Evolutionary conservation across 2,888 invertebrate genomes (phyloP).

Genomic region (Tineola bisselliella): DNA sequence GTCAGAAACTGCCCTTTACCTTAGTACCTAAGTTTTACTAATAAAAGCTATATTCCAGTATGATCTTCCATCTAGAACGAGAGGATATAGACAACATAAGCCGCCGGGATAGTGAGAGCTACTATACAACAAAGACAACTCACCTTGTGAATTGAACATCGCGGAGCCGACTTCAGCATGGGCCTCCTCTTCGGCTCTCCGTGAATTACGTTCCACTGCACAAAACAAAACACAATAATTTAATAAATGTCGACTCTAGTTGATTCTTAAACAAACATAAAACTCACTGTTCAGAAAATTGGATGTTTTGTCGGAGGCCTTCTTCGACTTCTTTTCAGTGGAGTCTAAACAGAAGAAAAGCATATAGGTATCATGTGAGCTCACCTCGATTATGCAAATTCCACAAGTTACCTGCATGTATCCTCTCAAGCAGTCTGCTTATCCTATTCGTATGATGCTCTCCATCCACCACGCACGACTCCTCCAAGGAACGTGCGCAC

Average conservation of each 20-base stretch:
- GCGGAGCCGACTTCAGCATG: slow-evolving; percentile 29
- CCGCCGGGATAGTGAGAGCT: too few species aligned
- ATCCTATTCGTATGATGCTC: slow-evolving; percentile 76
- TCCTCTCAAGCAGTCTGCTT: slow-evolving; percentile 78
- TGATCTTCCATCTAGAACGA: too few species aligned
- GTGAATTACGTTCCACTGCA: slow-evolving; percentile 50
- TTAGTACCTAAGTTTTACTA: too few species aligned
- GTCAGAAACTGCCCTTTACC: too few species aligned
- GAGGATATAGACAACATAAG: too few species aligned
- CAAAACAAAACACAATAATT: slow-evolving; percentile 17
- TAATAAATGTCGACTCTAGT: too few species aligned
- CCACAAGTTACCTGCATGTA: slow-evolving; percentile 25
- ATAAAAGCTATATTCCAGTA: too few species aligned
- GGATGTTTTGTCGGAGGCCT: slow-evolving; percentile 35
- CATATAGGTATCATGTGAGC: too few species aligned
- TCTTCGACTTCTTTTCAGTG: slow-evolving; percentile 52
- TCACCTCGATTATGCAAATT: too few species aligned
- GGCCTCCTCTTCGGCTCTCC: slow-evolving; percentile 48
- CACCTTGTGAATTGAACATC: slow-evolving; percentile 9
- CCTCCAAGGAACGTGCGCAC: slow-evolving; percentile 82
- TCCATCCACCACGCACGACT: slow-evolving; percentile 80
- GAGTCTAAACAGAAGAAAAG: slow-evolving; percentile 29
- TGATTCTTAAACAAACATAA: too few species aligned
- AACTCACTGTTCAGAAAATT: slow-evolving; percentile 58
- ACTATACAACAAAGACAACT: too few species aligned